Evolutionary conservation across 92 coral and sea anemone genomes (phyloP), one percentile per base, ranked within the genome.

Genomic region (Zoanthus gigantus): DNA sequence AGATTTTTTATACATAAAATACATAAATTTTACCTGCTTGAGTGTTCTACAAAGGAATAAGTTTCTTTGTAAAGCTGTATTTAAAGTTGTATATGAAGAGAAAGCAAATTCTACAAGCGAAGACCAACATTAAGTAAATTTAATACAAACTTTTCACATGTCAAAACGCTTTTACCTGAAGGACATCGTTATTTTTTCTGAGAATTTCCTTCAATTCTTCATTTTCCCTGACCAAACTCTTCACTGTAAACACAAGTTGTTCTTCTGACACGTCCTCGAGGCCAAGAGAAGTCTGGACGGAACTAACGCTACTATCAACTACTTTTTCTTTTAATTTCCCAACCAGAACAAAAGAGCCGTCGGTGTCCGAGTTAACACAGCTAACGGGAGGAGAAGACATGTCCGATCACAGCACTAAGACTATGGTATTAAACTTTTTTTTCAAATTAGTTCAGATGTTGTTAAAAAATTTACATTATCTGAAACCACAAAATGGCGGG

Each of bases 191-290:
- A 86, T 91, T 93, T 58, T 89, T 86, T 46, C 74, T 87, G 34
- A 95, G 91, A 2, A 90, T 86, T 58, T 86, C 91, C 72, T 89
- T 91, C 47, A 95, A 65, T 50, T 91, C 92, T 28, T 93, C 96
- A 60, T 95, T 95, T 89, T 95, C 98, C 76, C 63, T 88, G 5
- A 74, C 68, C 14, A 95, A 83, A 63, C 15, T 44, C 17, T 83
- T 73, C 30, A 91, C 85, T 32, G 80, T 85, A 44, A 80, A 90
- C 30, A 88, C 5, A n/a, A 95, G 84, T 52, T 91, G 89, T 16
- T 88, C 85, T 29, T 91, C 93, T 7, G 74, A 34, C 5, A 44
- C 14, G 44, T 57, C 23, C 29, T 66, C 75, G 11, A 68, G 7
- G 48, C 72, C 83, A 79, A 79, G 32, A 58, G 83, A 79, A 79